phyloP scores from a whole-genome alignment of 2,888 invertebrate species.

The Leptura quadrifasciata region DNA sequence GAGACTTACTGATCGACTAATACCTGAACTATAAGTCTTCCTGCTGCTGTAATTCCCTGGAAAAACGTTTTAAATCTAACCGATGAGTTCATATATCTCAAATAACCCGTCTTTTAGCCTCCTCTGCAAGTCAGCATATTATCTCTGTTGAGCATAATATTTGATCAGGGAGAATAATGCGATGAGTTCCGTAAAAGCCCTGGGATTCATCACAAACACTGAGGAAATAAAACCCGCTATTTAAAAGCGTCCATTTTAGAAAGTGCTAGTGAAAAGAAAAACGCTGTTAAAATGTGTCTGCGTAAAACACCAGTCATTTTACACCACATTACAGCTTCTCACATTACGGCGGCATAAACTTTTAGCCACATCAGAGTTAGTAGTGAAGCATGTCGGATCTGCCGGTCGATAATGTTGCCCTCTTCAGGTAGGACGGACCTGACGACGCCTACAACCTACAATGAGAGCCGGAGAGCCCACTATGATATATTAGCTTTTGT shows the following conservation, averaged over 20 bases:
- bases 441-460: conserved; percentile 43
- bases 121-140: not conserved
- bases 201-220: conserved; percentile 19
- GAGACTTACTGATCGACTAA: too few species aligned
- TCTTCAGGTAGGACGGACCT: conserved; percentile 43
- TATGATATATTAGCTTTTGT: conserved; percentile 43
- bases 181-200: conserved; percentile 8
- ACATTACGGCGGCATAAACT: conserved; percentile 39
- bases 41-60: too few species aligned
- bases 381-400: conserved; percentile 34
- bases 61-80: not conserved
- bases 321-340: conserved; percentile 43
- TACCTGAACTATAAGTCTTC: too few species aligned
- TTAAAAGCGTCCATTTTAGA: conserved; percentile 29
- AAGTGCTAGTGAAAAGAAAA: conserved; percentile 40
- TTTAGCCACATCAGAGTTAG: conserved; percentile 38
- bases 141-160: not conserved
- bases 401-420: conserved; percentile 41
- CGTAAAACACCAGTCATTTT: conserved; percentile 41
- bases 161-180: not conserved
- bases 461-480: conserved; percentile 35
- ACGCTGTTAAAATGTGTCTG: conserved; percentile 42
- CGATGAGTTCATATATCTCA: not conserved
- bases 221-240: conserved; percentile 22
- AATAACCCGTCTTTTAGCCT: not conserved